Conservation (phyloP, 1,140 invertebrate species). For the Heliconius hewitsoni region DNA sequence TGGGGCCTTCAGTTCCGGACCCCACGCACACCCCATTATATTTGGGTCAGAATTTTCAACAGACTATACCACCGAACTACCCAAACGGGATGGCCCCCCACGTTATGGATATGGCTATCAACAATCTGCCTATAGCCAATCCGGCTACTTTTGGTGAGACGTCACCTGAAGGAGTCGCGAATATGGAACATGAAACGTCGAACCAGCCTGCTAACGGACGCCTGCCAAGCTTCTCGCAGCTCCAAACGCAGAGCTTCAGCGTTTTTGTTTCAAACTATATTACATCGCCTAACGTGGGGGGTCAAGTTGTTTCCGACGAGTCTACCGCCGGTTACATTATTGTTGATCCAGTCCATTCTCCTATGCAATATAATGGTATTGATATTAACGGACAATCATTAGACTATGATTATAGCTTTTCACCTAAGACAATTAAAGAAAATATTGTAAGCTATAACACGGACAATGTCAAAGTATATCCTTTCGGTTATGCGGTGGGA, state of each 20-base stretch:
- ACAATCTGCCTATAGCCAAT: conserved; percentile 84
- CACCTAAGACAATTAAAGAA: conserved; percentile 59
- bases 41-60: conserved; percentile 82
- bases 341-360: conserved; percentile 67
- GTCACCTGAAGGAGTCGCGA: conserved; percentile 71
- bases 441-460: conserved; percentile 55
- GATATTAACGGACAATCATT: conserved; percentile 61
- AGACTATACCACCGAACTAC: conserved; percentile 84
- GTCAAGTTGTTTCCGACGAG: conserved; percentile 84
- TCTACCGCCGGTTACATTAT: conserved; percentile 78
- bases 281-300: conserved; percentile 87
- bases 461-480: conserved; percentile 65
- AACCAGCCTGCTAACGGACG: conserved; percentile 79
- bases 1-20: conserved; percentile 83
- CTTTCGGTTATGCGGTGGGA: conserved; percentile 64
- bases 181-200: conserved; percentile 76
- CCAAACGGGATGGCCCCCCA: conserved; percentile 91
- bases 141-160: conserved; percentile 88
- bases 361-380: conserved; percentile 69
- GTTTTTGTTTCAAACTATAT: conserved; percentile 80
- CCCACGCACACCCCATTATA: conserved; percentile 82
- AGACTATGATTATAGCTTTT: conserved; percentile 67
- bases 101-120: conserved; percentile 89
- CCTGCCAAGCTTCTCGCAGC: conserved; percentile 85
- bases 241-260: conserved; percentile 82